Conservation (phyloP, 2,113 vertebrate species). For the Bubo scandiacus region DNA sequence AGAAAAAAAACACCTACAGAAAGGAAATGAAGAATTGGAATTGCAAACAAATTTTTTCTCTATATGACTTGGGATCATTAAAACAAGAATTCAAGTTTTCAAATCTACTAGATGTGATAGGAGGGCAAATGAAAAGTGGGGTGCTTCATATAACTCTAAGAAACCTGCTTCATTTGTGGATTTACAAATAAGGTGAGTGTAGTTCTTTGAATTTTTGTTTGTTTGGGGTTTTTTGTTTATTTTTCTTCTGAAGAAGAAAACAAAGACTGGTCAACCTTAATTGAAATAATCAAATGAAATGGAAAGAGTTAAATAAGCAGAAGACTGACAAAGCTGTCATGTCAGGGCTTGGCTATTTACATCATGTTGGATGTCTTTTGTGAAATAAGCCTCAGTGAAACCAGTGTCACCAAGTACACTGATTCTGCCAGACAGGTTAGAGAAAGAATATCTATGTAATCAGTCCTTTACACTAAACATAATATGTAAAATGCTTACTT, state of each 20-base stretch:
- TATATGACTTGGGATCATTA: not conserved
- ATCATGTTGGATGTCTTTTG: not conserved
- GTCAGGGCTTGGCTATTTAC: not conserved
- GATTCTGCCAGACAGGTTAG: not conserved
- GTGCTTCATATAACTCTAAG: not conserved
- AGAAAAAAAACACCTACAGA: not conserved
- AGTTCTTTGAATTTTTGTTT: not conserved
- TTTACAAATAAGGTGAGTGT: not conserved
- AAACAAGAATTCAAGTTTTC: not conserved
- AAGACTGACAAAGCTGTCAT: not conserved
- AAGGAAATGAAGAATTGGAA: not conserved
- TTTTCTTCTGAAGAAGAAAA: not conserved
- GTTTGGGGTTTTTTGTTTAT: not conserved
- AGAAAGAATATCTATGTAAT: not conserved
- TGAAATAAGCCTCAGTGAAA: not conserved
- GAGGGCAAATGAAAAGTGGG: not conserved
- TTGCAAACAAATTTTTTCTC: not conserved
- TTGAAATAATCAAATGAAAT: not conserved
- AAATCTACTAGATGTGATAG: not conserved
- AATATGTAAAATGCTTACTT: not conserved
- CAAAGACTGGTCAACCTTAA: not conserved
- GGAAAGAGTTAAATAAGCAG: not conserved
- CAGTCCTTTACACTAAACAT: not conserved
- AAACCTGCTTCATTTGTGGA: not conserved
- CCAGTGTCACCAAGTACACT: not conserved